Conservation (phyloP, 2,797 vertebrate genomes). For the Apogon talboti region DNA sequence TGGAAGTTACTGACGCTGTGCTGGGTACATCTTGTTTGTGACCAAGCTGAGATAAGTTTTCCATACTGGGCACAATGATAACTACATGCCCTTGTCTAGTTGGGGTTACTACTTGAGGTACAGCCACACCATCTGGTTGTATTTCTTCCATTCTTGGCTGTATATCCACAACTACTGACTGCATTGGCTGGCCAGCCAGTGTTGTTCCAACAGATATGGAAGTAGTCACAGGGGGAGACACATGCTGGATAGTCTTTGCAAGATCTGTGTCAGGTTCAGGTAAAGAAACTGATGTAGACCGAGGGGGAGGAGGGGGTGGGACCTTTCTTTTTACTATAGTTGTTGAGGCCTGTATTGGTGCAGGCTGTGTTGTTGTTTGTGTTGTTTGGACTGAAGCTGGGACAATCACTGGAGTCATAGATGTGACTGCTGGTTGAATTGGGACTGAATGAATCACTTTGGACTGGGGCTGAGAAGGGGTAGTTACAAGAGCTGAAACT, state of each 20-base stretch:
- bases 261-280: slow-evolving; percentile 55
- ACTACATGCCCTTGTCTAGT: slow-evolving; percentile 78
- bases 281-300: slow-evolving; percentile 77
- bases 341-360: slow-evolving; percentile 61
- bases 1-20: slow-evolving; percentile 53
- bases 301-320: slow-evolving; percentile 74
- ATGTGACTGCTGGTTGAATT: slow-evolving; percentile 57
- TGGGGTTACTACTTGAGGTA: slow-evolving; percentile 75
- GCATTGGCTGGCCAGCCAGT: slow-evolving; percentile 63
- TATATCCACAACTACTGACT: slow-evolving; percentile 79
- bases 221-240: slow-evolving; percentile 53
- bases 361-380: slow-evolving; percentile 16
- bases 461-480: slow-evolving; percentile 50
- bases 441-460: slow-evolving; percentile 66
- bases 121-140: slow-evolving; percentile 47
- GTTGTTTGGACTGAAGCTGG: slow-evolving; percentile 42
- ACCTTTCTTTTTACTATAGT: slow-evolving; percentile 79
- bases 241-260: slow-evolving; percentile 60
- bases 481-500: slow-evolving; percentile 57
- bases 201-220: slow-evolving; percentile 44
- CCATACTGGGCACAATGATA: slow-evolving; percentile 83
- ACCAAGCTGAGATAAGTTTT: slow-evolving; percentile 66
- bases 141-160: slow-evolving; percentile 74
- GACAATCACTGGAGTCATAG: slow-evolving; percentile 41
- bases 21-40: slow-evolving; percentile 64